Conservation (phyloP, 1,140 invertebrate species). For the Melanaphis sacchari region DNA sequence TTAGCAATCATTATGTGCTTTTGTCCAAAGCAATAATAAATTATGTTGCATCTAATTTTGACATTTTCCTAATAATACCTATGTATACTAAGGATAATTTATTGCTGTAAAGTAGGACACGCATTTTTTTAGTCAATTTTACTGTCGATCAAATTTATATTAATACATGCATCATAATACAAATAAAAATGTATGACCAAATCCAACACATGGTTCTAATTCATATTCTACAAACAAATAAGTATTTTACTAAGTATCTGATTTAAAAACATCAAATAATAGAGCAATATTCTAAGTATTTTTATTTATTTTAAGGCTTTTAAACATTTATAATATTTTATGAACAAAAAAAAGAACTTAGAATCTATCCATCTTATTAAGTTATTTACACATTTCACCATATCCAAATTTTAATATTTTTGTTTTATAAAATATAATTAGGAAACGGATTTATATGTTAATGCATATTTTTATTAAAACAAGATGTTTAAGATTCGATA, state of each 20-base stretch:
- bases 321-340: not conserved
- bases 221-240: not conserved
- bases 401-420: not conserved
- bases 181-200: not conserved
- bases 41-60: not conserved
- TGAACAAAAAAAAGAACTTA: not conserved
- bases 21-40: not conserved
- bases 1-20: not conserved
- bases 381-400: not conserved
- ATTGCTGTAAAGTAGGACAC: not conserved
- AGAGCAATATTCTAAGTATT: not conserved
- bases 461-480: too few relatives aligned
- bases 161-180: not conserved
- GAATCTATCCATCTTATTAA: not conserved
- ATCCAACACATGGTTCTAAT: not conserved
- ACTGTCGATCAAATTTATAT: not conserved
- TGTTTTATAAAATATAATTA: too few relatives aligned
- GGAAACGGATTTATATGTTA: too few relatives aligned
- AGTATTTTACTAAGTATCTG: not conserved
- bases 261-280: not conserved
- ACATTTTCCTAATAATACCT: not conserved
- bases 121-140: not conserved
- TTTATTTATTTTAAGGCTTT: not conserved
- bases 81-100: not conserved
- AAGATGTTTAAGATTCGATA: too few relatives aligned